Base-by-base conservation (phyloP, 2,113 vertebrate genomes). In the Chloebia gouldiae region DNA sequence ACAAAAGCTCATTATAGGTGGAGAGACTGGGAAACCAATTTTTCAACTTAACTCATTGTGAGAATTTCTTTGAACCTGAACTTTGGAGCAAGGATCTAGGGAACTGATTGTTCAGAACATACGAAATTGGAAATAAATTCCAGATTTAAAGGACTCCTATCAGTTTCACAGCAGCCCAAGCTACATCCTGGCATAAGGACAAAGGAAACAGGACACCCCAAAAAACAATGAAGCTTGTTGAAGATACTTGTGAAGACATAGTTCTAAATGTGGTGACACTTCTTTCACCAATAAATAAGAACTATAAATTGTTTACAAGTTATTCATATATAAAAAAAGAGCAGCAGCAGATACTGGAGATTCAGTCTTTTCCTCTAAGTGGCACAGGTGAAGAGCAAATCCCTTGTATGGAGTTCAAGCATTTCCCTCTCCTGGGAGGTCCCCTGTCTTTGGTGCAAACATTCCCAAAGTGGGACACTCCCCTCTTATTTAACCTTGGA, bases 401-500 rank as follows among this genome's bases (percentile, higher is more conserved):
- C 90, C 82, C 90, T 97, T 94, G 84, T 51, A 72, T 92, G 65
- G 51, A 96, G 61, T 87, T 72, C 69, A 89, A 96, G 88, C 79
- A 65, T 44, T 71, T 68, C 75, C 83, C 90, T 80, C 90, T 96
- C 69, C 42, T 59, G 86, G 75, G 72, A 82, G 87, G 64, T 15
- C 78, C 90, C 77, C 60, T 91, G 85, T 94, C 93, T 97, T 96
- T 97, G 93, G 81, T 88, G 97, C 65, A 93, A 68, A 63, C 59
- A 70, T 47, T 85, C 93, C 90, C 79, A 54, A 90, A 87, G 77
- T 1, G 45, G 51, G 54, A 91, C 88, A 54, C 71, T 64, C 78
- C 89, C 90, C 64, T 96, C 86, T 73, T 94, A 76, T 30, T 92
- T 75, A 95, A n/a, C 51, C 81, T 92, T 90, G 91, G 84, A 95